Evolutionary conservation across 2,888 invertebrate genomes (phyloP).

Genomic region (Bimastos eiseni): DNA sequence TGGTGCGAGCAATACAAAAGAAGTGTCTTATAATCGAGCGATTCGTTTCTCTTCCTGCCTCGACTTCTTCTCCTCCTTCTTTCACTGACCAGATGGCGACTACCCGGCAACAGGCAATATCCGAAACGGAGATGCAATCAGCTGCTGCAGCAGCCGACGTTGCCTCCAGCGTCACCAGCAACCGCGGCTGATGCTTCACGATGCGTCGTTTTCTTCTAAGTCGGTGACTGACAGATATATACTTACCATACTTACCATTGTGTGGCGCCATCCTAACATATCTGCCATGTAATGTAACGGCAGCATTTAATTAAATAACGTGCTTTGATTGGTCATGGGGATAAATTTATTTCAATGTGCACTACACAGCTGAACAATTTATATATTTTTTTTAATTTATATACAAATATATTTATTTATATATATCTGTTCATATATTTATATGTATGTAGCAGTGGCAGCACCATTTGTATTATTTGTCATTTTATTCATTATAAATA

Average conservation of each 20-base stretch:
- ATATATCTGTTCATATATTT: too few species aligned
- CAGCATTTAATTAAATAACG: background rate
- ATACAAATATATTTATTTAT: too few species aligned
- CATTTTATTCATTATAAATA: too few species aligned
- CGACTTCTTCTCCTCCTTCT: background rate
- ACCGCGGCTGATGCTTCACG: background rate
- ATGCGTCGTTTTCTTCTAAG: background rate
- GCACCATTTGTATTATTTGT: too few species aligned
- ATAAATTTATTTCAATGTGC: background rate
- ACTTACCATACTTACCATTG: background rate
- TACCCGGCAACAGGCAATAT: slow-evolving; percentile 6
- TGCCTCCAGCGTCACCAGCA: background rate
- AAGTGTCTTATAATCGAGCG: background rate
- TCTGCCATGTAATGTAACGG: background rate
- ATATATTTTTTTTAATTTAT: too few species aligned
- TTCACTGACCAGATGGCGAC: background rate
- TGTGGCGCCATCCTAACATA: background rate
- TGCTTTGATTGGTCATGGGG: background rate
- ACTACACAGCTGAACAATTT: background rate
- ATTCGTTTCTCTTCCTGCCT: background rate
- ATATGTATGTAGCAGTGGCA: too few species aligned
- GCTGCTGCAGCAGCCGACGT: background rate
- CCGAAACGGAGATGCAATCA: slow-evolving; percentile 6
- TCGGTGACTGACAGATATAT: background rate
- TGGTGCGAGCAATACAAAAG: background rate